Conservation (phyloP, 2,113 vertebrate species). For the Caretta caretta region DNA sequence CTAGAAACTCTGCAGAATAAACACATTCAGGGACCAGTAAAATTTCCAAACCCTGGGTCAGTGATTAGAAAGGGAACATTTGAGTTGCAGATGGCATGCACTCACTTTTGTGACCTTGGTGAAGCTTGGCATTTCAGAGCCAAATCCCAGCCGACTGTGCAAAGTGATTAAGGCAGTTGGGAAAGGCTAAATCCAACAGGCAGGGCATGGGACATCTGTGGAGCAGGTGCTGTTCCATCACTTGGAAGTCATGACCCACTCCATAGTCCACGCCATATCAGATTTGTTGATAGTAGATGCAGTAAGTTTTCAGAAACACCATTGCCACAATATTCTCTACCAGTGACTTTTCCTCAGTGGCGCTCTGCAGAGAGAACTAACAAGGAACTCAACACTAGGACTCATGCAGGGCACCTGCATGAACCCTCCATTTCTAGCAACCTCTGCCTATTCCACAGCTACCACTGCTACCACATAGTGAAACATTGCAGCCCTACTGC, state of each 20-base stretch:
- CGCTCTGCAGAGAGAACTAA: background rate
- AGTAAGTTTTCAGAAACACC: background rate
- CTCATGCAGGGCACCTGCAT: background rate
- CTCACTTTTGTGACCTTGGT: background rate
- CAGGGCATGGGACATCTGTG: background rate
- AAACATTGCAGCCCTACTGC: background rate
- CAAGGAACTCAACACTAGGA: background rate
- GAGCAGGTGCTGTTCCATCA: background rate
- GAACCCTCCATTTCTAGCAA: background rate
- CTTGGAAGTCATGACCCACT: background rate
- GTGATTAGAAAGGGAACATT: background rate
- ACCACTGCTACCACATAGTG: background rate
- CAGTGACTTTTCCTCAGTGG: accelerated
- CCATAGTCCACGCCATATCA: background rate
- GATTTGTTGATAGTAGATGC: background rate
- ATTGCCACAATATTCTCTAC: accelerated
- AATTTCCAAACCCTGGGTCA: background rate
- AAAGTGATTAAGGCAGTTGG: background rate
- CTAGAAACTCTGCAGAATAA: background rate
- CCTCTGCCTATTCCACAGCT: background rate
- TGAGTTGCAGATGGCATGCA: background rate
- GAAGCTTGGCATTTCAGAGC: background rate
- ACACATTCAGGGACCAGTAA: background rate
- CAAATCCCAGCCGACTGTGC: background rate
- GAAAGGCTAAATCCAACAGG: background rate